Evolutionary conservation across 2,888 invertebrate species (phyloP).

Genomic region (Heliconius sara): DNA sequence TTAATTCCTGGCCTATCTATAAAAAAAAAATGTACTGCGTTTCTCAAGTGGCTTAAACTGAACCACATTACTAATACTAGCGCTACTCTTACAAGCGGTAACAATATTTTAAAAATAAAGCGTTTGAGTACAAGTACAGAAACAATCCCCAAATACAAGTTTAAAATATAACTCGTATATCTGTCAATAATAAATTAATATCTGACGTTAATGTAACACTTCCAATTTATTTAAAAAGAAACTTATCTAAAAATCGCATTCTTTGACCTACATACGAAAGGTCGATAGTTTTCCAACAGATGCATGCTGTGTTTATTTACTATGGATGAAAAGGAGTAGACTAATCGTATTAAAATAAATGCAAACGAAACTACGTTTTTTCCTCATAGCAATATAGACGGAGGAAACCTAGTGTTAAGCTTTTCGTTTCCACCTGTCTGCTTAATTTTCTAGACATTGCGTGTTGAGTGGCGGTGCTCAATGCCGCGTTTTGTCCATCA

Average conservation of each 20-base stretch:
- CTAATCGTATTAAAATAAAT: background rate
- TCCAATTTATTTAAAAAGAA: conserved; percentile 24
- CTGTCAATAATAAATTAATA: background rate
- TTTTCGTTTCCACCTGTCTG: no score
- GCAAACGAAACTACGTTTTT: background rate
- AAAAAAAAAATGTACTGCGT: background rate
- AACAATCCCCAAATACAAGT: background rate
- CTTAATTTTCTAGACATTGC: background rate
- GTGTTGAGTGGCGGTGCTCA: no score
- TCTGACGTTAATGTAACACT: background rate
- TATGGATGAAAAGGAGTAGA: background rate
- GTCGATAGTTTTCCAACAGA: conserved; percentile 56
- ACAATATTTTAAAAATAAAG: background rate
- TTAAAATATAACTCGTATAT: background rate
- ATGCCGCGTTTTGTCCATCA: background rate
- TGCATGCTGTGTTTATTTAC: conserved; percentile 36
- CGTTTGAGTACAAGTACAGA: no score
- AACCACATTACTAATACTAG: background rate
- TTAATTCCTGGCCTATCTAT: background rate
- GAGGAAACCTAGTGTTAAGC: background rate
- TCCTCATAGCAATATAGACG: background rate
- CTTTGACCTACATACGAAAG: conserved; percentile 61
- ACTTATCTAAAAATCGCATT: conserved; percentile 51
- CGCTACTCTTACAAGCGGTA: background rate
- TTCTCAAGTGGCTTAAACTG: background rate